A percentile compares a stretch with the other conserved stretches of the same genome.
phyloP scores from a whole-genome alignment of 2,888 invertebrate genomes.

The Taphrorychus bicolor region DNA sequence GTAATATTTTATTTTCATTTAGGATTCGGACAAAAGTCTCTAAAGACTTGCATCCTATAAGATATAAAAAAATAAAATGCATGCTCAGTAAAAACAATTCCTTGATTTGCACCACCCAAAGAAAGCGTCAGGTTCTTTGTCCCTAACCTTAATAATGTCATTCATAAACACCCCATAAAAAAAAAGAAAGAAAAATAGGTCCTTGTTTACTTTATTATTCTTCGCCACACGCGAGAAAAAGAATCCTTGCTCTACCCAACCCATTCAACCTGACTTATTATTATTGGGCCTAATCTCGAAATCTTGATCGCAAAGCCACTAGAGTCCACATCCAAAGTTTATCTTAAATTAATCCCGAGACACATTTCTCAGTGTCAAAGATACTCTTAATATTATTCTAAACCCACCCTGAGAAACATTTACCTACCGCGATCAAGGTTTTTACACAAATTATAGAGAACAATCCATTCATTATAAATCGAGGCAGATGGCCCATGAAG shows the following conservation, averaged over 20 bases:
- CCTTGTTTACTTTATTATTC: conserved; percentile 20
- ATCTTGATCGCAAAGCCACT: conserved; percentile 40
- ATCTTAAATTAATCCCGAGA: conserved; percentile 37
- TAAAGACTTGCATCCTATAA: background rate
- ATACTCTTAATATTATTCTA: conserved; percentile 1
- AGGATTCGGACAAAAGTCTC: background rate
- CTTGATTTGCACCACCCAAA: too few species aligned
- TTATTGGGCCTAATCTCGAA: conserved; percentile 40
- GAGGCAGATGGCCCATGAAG: background rate
- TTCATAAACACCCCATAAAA: conserved; percentile 1
- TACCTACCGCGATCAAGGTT: conserved; percentile 23
- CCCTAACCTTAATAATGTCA: background rate
- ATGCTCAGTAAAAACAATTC: too few species aligned
- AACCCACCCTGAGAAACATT: conserved; percentile 21
- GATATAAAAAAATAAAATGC: too few species aligned
- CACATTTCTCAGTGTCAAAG: conserved; percentile 36
- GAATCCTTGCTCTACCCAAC: conserved; percentile 19
- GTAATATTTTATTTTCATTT: background rate
- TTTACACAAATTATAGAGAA: conserved; percentile 9
- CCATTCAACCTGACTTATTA: conserved; percentile 35
- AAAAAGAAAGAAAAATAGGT: conserved; percentile 2
- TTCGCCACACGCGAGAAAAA: conserved; percentile 19
- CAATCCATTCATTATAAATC: background rate
- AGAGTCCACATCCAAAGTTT: conserved; percentile 33
- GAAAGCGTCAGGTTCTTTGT: too few species aligned